A percentile compares a stretch with the other conserved stretches of the same genome.
Conservation (phyloP, 2,888 invertebrate genomes). For the Cosmia pyralina region DNA sequence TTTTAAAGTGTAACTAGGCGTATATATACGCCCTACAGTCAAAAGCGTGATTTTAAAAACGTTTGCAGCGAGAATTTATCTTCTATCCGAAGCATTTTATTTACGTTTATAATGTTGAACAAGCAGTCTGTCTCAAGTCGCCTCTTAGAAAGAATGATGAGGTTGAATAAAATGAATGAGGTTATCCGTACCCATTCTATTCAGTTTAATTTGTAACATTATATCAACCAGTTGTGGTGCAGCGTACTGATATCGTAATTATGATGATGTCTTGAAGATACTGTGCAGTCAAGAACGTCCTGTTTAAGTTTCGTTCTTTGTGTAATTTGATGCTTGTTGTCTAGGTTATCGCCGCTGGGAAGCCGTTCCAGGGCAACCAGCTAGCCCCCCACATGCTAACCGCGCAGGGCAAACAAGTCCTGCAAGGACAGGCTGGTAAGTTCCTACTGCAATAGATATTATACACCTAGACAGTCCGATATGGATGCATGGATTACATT, state of each 20-base stretch:
- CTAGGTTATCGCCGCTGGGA: conserved; percentile 95
- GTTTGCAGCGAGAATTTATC: background rate
- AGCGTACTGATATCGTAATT: background rate
- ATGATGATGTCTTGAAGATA: background rate
- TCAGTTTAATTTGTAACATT: conserved; percentile 9
- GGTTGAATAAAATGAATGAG: background rate
- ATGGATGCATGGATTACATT: conserved; percentile 23
- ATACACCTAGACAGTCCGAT: background rate
- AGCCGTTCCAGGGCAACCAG: conserved; percentile 95
- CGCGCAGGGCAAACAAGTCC: conserved; percentile 93
- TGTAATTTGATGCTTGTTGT: conserved; percentile 34
- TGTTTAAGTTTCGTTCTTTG: background rate
- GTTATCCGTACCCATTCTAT: conserved; percentile 3
- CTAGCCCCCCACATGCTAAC: conserved; percentile 95
- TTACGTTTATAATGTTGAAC: background rate
- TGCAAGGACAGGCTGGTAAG: conserved; percentile 92
- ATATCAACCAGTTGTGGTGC: background rate
- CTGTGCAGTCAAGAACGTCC: background rate
- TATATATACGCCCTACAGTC: background rate
- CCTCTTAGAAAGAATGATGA: background rate
- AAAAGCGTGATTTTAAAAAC: background rate
- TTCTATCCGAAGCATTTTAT: background rate
- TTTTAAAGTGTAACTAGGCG: background rate
- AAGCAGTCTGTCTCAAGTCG: background rate
- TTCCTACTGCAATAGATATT: conserved; percentile 31